Evolutionary conservation across 2,888 invertebrate species (phyloP), one percentile per base, ranked within the genome.

Genomic region (Drosophila fungiperda): DNA sequence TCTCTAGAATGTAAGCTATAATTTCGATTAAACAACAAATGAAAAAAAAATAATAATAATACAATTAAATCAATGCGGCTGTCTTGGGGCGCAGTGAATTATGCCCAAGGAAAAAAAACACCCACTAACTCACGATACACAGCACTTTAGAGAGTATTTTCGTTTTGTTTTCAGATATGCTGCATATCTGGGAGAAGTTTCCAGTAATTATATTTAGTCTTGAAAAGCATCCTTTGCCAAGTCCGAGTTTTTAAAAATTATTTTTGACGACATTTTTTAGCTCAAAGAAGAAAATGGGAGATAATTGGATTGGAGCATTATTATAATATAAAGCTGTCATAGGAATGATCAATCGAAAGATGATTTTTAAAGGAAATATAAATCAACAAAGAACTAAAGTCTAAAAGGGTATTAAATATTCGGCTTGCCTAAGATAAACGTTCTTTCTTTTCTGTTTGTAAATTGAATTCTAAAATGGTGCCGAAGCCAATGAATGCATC

Each of bases 1-100:
- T 83, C 75, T 83, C 89, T 89, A 83, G 89, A 89, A 87, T 74
- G 87, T 67, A 55, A 54, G 54, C 67, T 72, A 68, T 73, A 72
- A 72, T 40, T 71, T 73, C 36, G 26, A 35, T 57, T 32, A 54
- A 50, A 20, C 57, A 23, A 7, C 45, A 20, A 45, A 15, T 20
- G 45, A 20, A 23, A 53, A 73, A 72, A 38, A 57, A 59, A 26
- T 26, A 48, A 9, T 32, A 35, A 60, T n/a, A 32, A 57, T 52
- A 61, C n/a, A 74, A 40, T 42, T 36, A 42, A 78, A 35, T 60
- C 52, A 33, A 64, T 35, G 59, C 40, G 45, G n/a, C 20, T 26
- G 61, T 33, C 40, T 45, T 15, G 63, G 38, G 33, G 33, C 64
- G 40, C 20, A 15, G 26, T 68, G 65, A 68, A 61, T 76, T 69